Base-by-base conservation (phyloP, 2,888 invertebrate genomes). In the Ceramica pisi region DNA sequence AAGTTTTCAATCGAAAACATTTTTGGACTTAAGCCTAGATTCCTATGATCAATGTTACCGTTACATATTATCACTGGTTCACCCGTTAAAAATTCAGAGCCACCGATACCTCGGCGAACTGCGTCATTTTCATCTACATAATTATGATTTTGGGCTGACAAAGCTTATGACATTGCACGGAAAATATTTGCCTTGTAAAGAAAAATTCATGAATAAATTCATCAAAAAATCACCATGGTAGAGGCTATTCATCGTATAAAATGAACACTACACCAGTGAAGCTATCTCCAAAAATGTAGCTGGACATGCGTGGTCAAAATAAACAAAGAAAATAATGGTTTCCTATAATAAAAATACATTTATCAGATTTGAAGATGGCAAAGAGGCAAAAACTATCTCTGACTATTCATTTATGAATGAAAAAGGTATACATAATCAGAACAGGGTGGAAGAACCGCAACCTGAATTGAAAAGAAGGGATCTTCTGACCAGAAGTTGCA, bases 151-250 rank as follows among this genome's bases (percentile, higher is more conserved):
- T 66, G 51, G 64, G 16, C 53, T 55, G 53, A 72, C 80, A 75
- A 80, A 80, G 75, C 64, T 57, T 73, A 75, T 73, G 53, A 80
- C 61, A 56, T 80, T 64, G 80, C 80, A 74, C 55, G 62, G 59
- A 75, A 75, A 76, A 66, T 51, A 66, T 55, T 80, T 64, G 65
- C 80, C 38, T 62, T 53, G 75, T 61, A 48, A 50, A 76, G 56
- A 51, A 41, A 62, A 75, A 66, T 80, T 62, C 75, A 80, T 80
- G 66, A 76, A 76, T 78, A 67, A 61, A 66, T 80, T 62, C 75
- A 80, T 80, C 62, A 76, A 76, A 81, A 67, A 61, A 76, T 81
- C 63, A 56, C 81, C 63, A 64, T 81, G 56, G 48, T 48, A 65
- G 65, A 62, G 62, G 65, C 59, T 70, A 57, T 62, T 51, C n/a